Conservation (phyloP, 2,113 vertebrate genomes). For the Eubucco bourcierii region DNA sequence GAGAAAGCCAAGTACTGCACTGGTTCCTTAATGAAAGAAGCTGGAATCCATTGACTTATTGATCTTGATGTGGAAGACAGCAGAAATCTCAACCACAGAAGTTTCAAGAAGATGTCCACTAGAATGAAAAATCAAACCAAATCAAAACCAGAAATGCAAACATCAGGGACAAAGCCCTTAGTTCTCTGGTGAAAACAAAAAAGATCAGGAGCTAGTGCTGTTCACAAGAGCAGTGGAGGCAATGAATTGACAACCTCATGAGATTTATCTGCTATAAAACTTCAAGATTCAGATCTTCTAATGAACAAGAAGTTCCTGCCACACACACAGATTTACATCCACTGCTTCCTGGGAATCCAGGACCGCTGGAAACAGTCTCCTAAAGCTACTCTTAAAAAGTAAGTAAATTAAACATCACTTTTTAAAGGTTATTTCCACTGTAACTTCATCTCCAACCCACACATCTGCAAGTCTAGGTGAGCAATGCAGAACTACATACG, state of each 20-base stretch:
- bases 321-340: not conserved
- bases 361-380: not conserved
- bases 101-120: not conserved
- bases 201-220: not conserved
- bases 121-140: not conserved
- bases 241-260: not conserved
- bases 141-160: not conserved
- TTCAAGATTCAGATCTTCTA: not conserved
- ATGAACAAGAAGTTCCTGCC: not conserved
- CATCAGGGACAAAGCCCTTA: not conserved
- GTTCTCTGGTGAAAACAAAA: not conserved
- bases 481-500: not conserved
- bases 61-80: not conserved
- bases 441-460: not conserved
- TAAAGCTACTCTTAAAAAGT: not conserved
- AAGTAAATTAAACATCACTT: not conserved
- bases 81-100: not conserved
- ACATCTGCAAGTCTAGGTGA: not conserved
- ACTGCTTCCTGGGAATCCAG: not conserved
- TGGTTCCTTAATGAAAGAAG: not conserved
- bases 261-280: not conserved
- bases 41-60: not conserved
- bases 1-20: not conserved
- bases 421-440: not conserved
- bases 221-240: rapidly evolving